Evolutionary conservation across 2,797 vertebrate species (phyloP), one percentile per base, ranked within the genome.

Genomic region (Eulemur mongoz): DNA sequence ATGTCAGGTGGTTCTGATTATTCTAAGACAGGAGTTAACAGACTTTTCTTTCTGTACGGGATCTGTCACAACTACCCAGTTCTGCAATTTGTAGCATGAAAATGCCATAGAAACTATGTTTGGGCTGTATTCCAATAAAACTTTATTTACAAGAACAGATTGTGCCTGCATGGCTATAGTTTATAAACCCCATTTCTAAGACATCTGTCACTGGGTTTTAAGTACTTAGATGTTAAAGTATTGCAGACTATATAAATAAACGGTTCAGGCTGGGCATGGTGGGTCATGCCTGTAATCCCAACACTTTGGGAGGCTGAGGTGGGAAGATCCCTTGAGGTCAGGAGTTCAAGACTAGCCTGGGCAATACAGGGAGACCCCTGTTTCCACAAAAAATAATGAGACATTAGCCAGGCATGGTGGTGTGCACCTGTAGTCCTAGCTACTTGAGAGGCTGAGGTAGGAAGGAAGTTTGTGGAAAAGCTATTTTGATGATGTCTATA

Each of bases 81-180:
- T 88, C 43, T 96, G 25, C 30, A 80, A 35, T 79, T 84, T 82
- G 45, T 91, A 78, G 40, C 59, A 22, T 90, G 73, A 96, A 98
- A 48, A 92, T 22, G 20, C 27, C 78, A 45, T 50, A 85, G 43
- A 61, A 50, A 23, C 12, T 83, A 59, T 63, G 17, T 83, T 87
- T 73, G 57, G 50, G 2, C 27, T 94, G 1, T 89, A 73, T 95
- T 43, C 32, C 45, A 95, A 11, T 93, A 91, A 95, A 93, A 90
- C n/a, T 65, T 93, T 70, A 91, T 91, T 91, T 95, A 61, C 9
- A 78, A 43, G 59, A 93, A 38, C 27, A 80, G 25, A 38, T 83
- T 67, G 52, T 54, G 50, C 50, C 22, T 61, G 27, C 32, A 15
- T 5, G 7, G 20, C 32, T 43, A n/a, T 82, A 76, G 52, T 80